Evolutionary conservation across 1,140 invertebrate species (phyloP).

Genomic region (Drosophila sturtevanti): DNA sequence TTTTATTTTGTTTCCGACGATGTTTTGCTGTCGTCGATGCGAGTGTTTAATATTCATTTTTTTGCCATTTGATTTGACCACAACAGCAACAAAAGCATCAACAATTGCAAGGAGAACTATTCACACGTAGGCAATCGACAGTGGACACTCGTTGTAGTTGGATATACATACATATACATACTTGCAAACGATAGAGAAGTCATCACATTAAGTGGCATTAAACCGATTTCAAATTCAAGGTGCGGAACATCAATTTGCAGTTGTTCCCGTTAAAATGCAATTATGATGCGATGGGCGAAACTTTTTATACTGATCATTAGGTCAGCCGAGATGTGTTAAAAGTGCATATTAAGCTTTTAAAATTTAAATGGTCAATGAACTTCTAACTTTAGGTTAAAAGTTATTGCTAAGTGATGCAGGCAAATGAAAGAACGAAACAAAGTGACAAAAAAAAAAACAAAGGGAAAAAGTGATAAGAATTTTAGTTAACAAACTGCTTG

Average conservation of each 20-base stretch:
- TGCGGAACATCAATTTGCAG: constrained; percentile 10
- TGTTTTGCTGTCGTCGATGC: constrained; percentile 2
- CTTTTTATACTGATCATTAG: too few species aligned
- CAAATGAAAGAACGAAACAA: too few species aligned
- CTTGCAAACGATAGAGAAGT: too few species aligned
- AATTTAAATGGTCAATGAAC: background rate
- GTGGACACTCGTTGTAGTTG: background rate
- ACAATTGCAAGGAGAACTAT: background rate
- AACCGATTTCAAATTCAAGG: constrained; percentile 53
- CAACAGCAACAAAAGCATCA: constrained; percentile 65
- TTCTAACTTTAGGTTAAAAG: background rate
- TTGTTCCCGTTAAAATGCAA: background rate
- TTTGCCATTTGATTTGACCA: constrained; percentile 73
- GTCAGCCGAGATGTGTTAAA: background rate
- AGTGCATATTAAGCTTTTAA: background rate
- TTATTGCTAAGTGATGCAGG: background rate
- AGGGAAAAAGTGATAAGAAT: too few species aligned
- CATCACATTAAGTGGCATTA: constrained; percentile 41
- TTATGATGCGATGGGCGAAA: background rate
- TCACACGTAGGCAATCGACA: background rate
- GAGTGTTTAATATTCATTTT: constrained; percentile 78
- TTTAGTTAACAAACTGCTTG: too few species aligned
- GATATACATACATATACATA: too few species aligned
- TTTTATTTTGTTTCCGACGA: background rate
- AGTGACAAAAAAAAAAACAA: too few species aligned